Conservation (phyloP, 2,888 invertebrate species). For the Automeris io region DNA sequence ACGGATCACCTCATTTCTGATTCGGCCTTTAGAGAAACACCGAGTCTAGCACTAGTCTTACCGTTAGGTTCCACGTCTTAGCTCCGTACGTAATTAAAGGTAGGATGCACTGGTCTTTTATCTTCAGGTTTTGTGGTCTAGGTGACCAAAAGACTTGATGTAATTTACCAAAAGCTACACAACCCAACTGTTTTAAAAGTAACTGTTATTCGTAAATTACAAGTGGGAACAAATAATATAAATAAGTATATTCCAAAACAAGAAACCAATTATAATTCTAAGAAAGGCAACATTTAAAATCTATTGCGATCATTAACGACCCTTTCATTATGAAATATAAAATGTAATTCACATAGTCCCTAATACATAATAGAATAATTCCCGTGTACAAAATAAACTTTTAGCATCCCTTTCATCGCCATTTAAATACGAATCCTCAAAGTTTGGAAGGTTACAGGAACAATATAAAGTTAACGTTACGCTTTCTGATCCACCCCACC, state of each 20-base stretch:
- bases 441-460: constrained; percentile 24
- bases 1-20: too few species aligned
- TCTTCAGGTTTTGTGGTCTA: too few species aligned
- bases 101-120: too few species aligned
- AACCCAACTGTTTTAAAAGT: too few species aligned
- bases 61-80: too few species aligned
- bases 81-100: too few species aligned
- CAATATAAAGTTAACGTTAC: constrained; percentile 23
- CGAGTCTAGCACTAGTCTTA: too few species aligned
- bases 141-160: too few species aligned
- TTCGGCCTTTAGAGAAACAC: too few species aligned
- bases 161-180: too few species aligned
- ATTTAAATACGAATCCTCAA: constrained; percentile 27
- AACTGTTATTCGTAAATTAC: not conserved
- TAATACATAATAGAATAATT: constrained; percentile 7
- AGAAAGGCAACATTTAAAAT: not conserved
- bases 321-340: not conserved
- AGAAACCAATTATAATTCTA: not conserved
- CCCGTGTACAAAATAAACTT: constrained; percentile 17
- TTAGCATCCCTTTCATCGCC: constrained; percentile 23
- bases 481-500: constrained; percentile 22
- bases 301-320: not conserved
- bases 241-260: too few species aligned
- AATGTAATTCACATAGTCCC: not conserved
- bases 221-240: too few species aligned